These are phyloP conservation scores for Solenopsis fugax DNA, from an alignment of 1,140 invertebrate species.

Conservation along the genomic window DNA sequence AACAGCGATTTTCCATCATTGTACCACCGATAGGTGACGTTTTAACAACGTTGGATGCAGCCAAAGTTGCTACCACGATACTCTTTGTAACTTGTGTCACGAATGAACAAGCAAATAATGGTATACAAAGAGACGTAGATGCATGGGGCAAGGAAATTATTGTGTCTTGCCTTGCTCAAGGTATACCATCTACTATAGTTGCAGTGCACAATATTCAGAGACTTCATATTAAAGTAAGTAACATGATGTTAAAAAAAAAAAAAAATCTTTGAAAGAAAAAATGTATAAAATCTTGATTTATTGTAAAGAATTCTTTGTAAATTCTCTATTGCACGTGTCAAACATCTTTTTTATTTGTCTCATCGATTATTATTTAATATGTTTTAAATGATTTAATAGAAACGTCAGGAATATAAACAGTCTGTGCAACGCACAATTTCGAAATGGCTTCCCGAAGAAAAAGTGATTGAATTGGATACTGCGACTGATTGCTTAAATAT, in stretches of 20 bases:
- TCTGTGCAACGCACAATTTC: constrained; percentile 91
- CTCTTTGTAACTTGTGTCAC: constrained; percentile 91
- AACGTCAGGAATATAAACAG: constrained; percentile 92
- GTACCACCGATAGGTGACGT: constrained; percentile 91
- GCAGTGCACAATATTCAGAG: constrained; percentile 92
- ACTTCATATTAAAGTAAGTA: constrained; percentile 86
- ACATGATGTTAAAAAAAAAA: neutral
- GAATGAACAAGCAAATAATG: constrained; percentile 83
- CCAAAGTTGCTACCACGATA: constrained; percentile 94
- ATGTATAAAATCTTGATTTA: constrained; percentile 40
- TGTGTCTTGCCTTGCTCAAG: constrained; percentile 92
- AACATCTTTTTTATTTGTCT: neutral
- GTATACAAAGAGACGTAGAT: constrained; percentile 88
- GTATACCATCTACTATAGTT: constrained; percentile 93
- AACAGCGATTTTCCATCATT: constrained; percentile 94
- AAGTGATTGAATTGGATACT: constrained; percentile 92
- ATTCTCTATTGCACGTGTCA: neutral
- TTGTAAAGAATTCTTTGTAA: neutral
- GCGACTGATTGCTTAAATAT: constrained; percentile 92
- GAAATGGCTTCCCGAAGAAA: constrained; percentile 94
- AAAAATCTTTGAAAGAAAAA: constrained; percentile 16
- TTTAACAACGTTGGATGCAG: constrained; percentile 92
- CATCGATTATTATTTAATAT: neutral
- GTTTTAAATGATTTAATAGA: constrained; percentile 82
- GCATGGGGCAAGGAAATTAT: constrained; percentile 92